phyloP scores from a whole-genome alignment of 1,140 invertebrate species.

The Hyphantria cunea region DNA sequence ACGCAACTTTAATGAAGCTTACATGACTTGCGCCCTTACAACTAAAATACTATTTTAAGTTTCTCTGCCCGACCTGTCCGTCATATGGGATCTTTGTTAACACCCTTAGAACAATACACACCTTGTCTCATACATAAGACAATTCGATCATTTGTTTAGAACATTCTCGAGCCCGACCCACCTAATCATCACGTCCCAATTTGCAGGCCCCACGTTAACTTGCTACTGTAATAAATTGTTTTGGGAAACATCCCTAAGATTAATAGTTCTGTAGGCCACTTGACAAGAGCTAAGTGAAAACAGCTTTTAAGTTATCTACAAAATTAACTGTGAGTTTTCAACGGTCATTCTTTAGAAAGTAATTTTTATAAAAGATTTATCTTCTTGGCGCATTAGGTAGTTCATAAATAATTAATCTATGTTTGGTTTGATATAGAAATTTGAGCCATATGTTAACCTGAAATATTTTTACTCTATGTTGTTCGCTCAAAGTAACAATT shows the following conservation, averaged over 20 bases:
- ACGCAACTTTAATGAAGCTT: conserved; percentile 58
- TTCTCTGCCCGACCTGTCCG: conserved; percentile 25
- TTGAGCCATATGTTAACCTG: too few species aligned
- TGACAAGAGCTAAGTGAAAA: conserved; percentile 65
- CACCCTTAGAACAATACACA: conserved; percentile 20
- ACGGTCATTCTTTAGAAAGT: conserved; percentile 34
- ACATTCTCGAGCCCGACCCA: conserved; percentile 42
- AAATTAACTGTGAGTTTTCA: conserved; percentile 47
- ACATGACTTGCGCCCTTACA: conserved; percentile 48
- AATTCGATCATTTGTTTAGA: conserved; percentile 50
- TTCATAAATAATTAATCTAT: conserved; percentile 1
- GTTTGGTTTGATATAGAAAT: too few species aligned
- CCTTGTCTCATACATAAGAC: conserved; percentile 31
- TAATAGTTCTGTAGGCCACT: conserved; percentile 55
- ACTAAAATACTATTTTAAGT: conserved; percentile 11
- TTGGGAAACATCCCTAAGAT: conserved; percentile 71
- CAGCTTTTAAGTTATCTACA: conserved; percentile 49
- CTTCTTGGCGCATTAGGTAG: conserved; percentile 5
- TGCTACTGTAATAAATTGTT: conserved; percentile 72
- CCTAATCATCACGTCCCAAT: conserved; percentile 59
- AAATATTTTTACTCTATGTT: too few species aligned
- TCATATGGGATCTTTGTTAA: conserved; percentile 34
- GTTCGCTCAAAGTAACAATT: too few species aligned
- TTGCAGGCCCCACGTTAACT: conserved; percentile 51
- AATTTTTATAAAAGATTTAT: conserved; percentile 36